Conservation (phyloP, 2,888 invertebrate species). For the Synanthedon myopaeformis region DNA sequence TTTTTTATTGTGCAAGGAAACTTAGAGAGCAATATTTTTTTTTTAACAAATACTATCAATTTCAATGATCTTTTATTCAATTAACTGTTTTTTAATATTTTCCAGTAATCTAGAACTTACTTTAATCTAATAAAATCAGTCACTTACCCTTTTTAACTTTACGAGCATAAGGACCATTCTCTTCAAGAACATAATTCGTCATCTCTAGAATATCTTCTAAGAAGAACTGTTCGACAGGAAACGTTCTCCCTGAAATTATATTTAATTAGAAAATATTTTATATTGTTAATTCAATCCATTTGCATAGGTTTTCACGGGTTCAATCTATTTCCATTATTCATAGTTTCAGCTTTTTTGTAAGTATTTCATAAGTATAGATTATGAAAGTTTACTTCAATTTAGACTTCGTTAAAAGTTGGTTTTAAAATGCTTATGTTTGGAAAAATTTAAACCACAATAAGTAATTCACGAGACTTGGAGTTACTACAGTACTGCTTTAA, state of each 20-base stretch:
- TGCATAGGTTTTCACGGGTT: no score
- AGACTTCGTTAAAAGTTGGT: no score
- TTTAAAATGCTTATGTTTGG: background rate
- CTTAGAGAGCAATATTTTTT: background rate
- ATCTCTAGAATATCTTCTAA: conserved; percentile 84
- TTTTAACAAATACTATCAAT: background rate
- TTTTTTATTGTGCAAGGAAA: background rate
- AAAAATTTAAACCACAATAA: background rate
- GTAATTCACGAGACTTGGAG: no score
- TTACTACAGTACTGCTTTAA: no score
- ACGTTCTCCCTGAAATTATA: conserved; percentile 74
- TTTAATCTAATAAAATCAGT: background rate
- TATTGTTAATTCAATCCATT: no score
- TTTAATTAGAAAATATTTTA: background rate
- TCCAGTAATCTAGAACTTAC: background rate
- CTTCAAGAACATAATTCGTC: conserved; percentile 56
- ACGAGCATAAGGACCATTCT: conserved; percentile 71
- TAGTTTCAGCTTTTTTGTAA: no score
- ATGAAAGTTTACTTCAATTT: no score
- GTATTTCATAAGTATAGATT: no score
- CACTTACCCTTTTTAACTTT: conserved; percentile 72
- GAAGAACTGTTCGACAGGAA: conserved; percentile 84
- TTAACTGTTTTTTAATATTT: no score
- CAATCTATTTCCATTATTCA: no score
- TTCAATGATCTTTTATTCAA: no score